These are phyloP conservation scores for Himalopsyche japonica DNA, from an alignment of 2,888 invertebrate genomes.

Conservation along the genomic window DNA sequence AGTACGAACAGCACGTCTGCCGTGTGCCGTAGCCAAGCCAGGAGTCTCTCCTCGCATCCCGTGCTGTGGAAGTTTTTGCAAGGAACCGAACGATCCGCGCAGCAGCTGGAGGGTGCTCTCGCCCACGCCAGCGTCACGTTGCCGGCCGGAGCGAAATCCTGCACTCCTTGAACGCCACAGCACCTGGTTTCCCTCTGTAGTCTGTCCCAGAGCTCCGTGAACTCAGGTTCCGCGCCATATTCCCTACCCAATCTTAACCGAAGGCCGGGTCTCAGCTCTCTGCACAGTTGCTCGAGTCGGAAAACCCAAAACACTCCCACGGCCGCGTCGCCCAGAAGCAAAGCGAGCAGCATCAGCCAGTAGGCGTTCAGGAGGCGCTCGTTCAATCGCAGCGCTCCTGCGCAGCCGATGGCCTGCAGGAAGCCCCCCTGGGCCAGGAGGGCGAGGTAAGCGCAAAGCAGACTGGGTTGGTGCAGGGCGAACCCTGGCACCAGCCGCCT, in stretches of 20 bases:
- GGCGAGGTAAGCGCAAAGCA: conserved; percentile 83
- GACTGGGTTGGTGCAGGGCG: conserved; percentile 77
- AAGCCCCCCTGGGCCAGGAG: conserved; percentile 72
- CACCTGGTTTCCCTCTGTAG: conserved; percentile 75
- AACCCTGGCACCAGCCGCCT: conserved; percentile 74
- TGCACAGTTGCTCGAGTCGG: conserved; percentile 74
- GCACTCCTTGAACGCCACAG: conserved; percentile 73
- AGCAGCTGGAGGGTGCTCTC: conserved; percentile 52
- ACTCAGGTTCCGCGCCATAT: conserved; percentile 72
- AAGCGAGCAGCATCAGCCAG: conserved; percentile 77
- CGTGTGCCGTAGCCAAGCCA: conserved; percentile 75
- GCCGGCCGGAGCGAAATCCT: conserved; percentile 34
- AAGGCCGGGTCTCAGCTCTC: conserved; percentile 72
- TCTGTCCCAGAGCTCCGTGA: conserved; percentile 77
- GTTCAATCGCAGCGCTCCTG: conserved; percentile 79
- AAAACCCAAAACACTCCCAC: conserved; percentile 86
- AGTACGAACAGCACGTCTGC: conserved; percentile 80
- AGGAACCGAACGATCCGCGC: conserved; percentile 52
- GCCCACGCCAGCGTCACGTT: conserved; percentile 49
- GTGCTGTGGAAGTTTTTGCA: conserved; percentile 55
- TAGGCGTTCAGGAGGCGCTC: conserved; percentile 82
- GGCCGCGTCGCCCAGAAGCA: conserved; percentile 81
- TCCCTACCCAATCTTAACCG: conserved; percentile 66
- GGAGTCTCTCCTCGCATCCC: conserved; percentile 75
- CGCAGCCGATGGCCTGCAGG: conserved; percentile 77